These are phyloP conservation scores for Biston betularia DNA, from an alignment of 2,888 invertebrate species.

Conservation along the genomic window DNA sequence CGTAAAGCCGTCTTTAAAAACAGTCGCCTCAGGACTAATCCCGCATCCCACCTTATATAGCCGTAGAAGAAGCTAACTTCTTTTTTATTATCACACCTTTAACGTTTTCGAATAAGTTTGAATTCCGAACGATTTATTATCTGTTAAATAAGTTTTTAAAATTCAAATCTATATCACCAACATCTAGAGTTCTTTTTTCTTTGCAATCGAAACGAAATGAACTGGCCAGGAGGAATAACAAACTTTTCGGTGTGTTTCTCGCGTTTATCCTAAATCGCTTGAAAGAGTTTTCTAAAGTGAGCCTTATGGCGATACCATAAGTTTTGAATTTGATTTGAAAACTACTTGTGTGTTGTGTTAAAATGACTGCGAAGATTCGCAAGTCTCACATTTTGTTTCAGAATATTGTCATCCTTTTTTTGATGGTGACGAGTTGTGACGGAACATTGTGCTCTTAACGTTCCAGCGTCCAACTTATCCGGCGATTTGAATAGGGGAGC, in stretches of 20 bases:
- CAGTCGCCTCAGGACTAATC: slow-evolving; percentile 61
- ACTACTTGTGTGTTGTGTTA: slow-evolving; percentile 25
- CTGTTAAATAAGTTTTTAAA: slow-evolving; percentile 41
- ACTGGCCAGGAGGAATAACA: slow-evolving; percentile 76
- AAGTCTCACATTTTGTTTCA: slow-evolving; percentile 74
- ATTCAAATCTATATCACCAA: slow-evolving; percentile 39
- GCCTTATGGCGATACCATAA: slow-evolving; percentile 26
- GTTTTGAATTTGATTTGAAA: slow-evolving; percentile 46
- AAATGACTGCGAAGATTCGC: slow-evolving; percentile 46
- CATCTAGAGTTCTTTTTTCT: slow-evolving; percentile 38
- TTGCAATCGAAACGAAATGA: slow-evolving; percentile 38
- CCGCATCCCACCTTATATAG: slow-evolving; percentile 72
- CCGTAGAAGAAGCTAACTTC: slow-evolving; percentile 83
- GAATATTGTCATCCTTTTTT: slow-evolving; percentile 73
- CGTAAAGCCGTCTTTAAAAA: slow-evolving; percentile 54
- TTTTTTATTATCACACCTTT: slow-evolving; percentile 84
- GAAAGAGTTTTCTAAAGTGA: slow-evolving; percentile 38
- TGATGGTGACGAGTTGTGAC: slow-evolving; percentile 69
- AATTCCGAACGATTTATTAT: slow-evolving; percentile 79
- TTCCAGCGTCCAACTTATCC: slow-evolving; percentile 45
- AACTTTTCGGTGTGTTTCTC: slow-evolving; percentile 68
- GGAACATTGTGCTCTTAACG: slow-evolving; percentile 76
- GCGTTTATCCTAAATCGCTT: slow-evolving; percentile 50
- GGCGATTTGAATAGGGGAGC: neutral
- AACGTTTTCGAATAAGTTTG: slow-evolving; percentile 81